Percentiles rank a stretch among this genome's conserved stretches.
These are phyloP conservation scores for Luidia sarsii DNA, from an alignment of 53 echinoderm and acorn worm species.

Conservation along the genomic window DNA sequence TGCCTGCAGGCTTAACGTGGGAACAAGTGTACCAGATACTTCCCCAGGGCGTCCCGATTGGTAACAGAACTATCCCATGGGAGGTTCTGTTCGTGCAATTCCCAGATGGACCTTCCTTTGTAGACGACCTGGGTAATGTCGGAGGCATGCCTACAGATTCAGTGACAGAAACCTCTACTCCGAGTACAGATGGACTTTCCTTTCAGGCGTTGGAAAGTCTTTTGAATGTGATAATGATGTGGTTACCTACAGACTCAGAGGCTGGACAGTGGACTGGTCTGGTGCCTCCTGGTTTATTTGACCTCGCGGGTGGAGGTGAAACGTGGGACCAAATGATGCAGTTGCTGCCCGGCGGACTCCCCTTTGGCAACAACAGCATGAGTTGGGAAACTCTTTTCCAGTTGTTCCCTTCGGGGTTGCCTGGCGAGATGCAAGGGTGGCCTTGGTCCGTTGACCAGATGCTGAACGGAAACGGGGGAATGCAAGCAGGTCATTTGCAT, in stretches of 20 bases:
- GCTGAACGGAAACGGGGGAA: background rate
- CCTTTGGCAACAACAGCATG: background rate
- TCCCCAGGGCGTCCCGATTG: background rate
- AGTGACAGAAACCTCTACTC: too few species aligned
- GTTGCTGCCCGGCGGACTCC: constrained; percentile 1
- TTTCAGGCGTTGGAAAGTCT: background rate
- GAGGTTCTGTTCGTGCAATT: background rate
- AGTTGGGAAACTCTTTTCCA: constrained; percentile 10
- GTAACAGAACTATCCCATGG: background rate
- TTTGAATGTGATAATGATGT: background rate
- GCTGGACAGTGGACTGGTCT: constrained; percentile 7
- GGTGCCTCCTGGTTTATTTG: constrained; percentile 1
- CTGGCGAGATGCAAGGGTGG: background rate
- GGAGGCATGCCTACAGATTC: too few species aligned
- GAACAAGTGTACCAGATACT: background rate
- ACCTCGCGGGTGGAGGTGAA: background rate
- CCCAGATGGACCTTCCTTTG: constrained; percentile 4
- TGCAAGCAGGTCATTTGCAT: background rate
- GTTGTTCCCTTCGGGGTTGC: constrained; percentile 14
- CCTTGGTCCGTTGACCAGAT: constrained; percentile 8
- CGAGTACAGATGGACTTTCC: too few species aligned
- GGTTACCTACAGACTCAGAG: constrained; percentile 2
- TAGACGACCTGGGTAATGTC: background rate
- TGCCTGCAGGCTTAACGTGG: background rate
- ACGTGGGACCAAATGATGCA: constrained; percentile 21